Evolutionary conservation across 92 coral and sea anemone species (phyloP), one percentile per base, ranked within the genome.

Genomic region (Parazoanthus darwini): DNA sequence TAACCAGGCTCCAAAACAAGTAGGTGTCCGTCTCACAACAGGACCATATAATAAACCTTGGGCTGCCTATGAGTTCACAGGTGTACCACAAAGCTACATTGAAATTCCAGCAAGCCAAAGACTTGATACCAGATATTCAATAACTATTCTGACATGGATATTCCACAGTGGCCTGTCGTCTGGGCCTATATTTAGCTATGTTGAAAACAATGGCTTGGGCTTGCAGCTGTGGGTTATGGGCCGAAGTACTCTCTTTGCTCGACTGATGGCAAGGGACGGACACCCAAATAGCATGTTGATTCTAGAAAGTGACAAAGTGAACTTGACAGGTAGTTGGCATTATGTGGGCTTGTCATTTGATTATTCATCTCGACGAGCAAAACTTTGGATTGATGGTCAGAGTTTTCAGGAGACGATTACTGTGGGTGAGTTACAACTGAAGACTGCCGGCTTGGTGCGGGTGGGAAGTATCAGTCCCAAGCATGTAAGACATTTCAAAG

Each of bases 131-230:
- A 58, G 86, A 29, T 92, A 90, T 15, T 95, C 98, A 20, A 81
- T 93, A 58, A 93, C 98, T 33, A 73, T 95, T 51, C 85, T 95
- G 63, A 89, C 90, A 11, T 93, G 94, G 96, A 82, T 95, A 18
- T 92, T 67, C 51, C 96, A 93, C 42, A 74, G 91, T 8, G 96
- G 94, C 0, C 85, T 83, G 13, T 71, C 79, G 1, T 86, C 96
- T 71, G 98, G 98, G 13, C 95, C 96, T 10, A 78, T 95, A 25
- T 80, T 95, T 33, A 88, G 87, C 29, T 84, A 84, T 46, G 88
- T 81, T 78, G 90, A 89, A 37, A 54, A 75, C 0, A 74, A 89
- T 35, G 92, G 92, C 8, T 33, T 77, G 23, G 94, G 94, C 8
- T 92, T 92, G 10, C 90, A 89, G 79, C 81, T 92, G 42, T 92